phyloP scores from a whole-genome alignment of 1,140 invertebrate genomes.

The Caenorhabditis inopinata region DNA sequence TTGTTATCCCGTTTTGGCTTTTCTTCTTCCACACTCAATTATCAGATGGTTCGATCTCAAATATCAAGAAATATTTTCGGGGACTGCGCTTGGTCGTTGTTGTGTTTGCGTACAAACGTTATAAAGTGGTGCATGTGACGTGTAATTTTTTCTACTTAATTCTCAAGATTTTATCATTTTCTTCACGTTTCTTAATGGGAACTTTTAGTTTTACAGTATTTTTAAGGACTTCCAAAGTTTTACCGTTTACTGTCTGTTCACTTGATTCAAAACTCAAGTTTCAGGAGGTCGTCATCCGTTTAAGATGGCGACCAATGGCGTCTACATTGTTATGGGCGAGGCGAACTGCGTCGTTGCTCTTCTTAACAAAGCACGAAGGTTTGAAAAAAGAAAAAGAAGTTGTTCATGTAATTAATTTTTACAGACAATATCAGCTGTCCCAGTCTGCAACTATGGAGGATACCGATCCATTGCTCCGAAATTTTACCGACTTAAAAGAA shows the following conservation, averaged over 20 bases:
- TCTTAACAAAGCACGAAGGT: slow-evolving; percentile 47
- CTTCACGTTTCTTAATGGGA: not conserved
- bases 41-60: no score
- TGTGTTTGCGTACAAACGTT: not conserved
- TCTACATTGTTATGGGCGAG: slow-evolving; percentile 53
- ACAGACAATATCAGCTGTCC: slow-evolving; percentile 38
- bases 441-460: slow-evolving; percentile 41
- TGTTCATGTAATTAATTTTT: not conserved
- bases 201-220: no score
- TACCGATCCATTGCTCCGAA: slow-evolving; percentile 48
- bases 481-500: slow-evolving; percentile 49
- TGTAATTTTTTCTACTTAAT: not conserved
- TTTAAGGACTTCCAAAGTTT: not conserved
- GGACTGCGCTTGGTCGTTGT: not conserved
- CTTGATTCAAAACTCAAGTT: not conserved
- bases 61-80: not conserved
- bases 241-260: not conserved
- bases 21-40: no score
- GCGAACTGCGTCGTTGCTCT: slow-evolving; percentile 49
- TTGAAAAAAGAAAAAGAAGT: not conserved
- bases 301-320: slow-evolving; percentile 52
- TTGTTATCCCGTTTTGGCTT: no score
- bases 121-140: slow-evolving; percentile 16
- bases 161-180: not conserved
- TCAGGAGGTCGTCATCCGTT: not conserved